These are phyloP conservation scores for Sylvilagus floridanus DNA, from an alignment of 2,797 vertebrate genomes.

Conservation along the genomic window DNA sequence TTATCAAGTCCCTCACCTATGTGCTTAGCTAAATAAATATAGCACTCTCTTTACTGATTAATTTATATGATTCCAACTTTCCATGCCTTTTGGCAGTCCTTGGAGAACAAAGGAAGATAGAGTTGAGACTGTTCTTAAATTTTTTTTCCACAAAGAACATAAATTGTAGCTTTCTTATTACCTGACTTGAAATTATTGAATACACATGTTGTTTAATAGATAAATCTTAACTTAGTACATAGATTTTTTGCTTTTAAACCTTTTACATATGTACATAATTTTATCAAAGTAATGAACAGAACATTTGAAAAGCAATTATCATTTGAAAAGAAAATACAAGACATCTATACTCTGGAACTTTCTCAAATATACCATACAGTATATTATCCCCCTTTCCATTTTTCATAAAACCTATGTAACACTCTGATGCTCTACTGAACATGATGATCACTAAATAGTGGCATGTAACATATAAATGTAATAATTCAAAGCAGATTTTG, in stretches of 20 bases:
- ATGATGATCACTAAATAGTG: neutral
- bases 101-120: neutral
- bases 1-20: neutral
- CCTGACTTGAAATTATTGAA: constrained; percentile 7
- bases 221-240: neutral
- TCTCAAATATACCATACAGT: neutral
- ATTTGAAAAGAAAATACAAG: constrained; percentile 4
- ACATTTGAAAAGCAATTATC: neutral
- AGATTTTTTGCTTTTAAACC: neutral
- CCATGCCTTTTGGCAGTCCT: neutral
- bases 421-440: neutral
- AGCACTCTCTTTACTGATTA: neutral
- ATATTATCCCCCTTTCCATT: neutral
- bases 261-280: neutral
- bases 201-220: neutral
- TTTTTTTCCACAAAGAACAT: neutral
- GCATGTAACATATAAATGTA: constrained; percentile 9
- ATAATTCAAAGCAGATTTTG: constrained; percentile 11
- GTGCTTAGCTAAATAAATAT: neutral
- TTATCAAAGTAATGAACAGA: constrained; percentile 16
- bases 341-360: constrained; percentile 1
- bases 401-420: neutral
- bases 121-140: neutral
- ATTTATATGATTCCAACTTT: neutral
- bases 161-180: neutral